Base-by-base conservation (phyloP, 2,113 vertebrate species). In the Oryzias woworae region DNA sequence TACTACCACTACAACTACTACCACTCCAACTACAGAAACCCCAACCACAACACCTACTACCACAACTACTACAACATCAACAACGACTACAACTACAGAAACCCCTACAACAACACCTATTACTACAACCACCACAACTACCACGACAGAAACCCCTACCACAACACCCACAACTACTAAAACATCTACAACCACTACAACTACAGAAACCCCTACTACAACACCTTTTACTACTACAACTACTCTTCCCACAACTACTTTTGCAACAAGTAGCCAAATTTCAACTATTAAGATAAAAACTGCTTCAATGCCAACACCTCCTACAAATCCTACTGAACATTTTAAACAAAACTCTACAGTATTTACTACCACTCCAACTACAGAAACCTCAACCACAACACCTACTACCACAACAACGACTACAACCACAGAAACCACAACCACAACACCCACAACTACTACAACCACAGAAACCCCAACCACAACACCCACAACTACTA, bases 371-470 rank as follows among this genome's bases (percentile, higher is more conserved):
- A 14, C 48, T 1, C 4, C 15, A 28, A 28, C 61, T 1, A 14
- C 53, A 15, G 20, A 23, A n/a, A 6, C 16, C 5, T 13, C n/a
- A 12, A 3, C 16, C 5, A 66, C 62, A 16, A 53, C 49, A 0
- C 2, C 41, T 2, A 48, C 5, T 10, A 20, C 20, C 20, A 20
- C 20, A 20, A 20, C 20, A 20, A 20, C 20, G 20, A 17, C 15
- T 14, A 41, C 54, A 1, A 56, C 16, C n/a, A 7, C 54, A 8
- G 0, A 54, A 6, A 2, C 50, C 1, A 42, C 63, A 1, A 61
- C 71, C 28, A 22, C 46, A 0, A 5, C 63, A 23, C n/a, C 58
- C 2, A 73, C 51, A 45, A 28, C 23, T 8, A 55, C 28, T 14
- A 16, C 7, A 10, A n/a, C 17, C 15, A 73, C 46, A 41, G 44